Evolutionary conservation across 2,797 vertebrate genomes (phyloP), one percentile per base, ranked within the genome.

Genomic region (Poecilia wingei): DNA sequence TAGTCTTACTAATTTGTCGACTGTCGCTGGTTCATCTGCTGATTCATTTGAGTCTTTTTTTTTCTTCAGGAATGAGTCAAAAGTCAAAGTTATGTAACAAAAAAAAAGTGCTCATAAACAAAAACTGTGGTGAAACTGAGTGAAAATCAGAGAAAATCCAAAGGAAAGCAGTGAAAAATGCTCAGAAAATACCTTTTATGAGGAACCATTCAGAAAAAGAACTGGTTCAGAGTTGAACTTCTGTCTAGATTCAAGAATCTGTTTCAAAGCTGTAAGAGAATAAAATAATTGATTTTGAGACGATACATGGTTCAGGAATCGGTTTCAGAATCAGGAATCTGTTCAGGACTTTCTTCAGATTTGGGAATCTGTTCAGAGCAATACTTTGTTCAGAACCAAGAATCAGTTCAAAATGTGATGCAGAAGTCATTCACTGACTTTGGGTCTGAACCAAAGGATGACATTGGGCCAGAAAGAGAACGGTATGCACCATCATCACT

Each of bases 1-100:
- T 18, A 36, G 1, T 13, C 4, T 20, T n/a, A 25, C 33, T 39
- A 7, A 0, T 20, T 0, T 7, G 6, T 20, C 1, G 4, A 33
- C 12, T 53, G 14, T 28, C 45, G 3, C 8, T 25, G 71, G 18
- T 51, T 51, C 71, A 53, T 73, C 20, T 36, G 20, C 22, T 72
- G 70, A 51, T 47, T 72, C 33, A 16, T 59, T 3, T 14, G 28
- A 71, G 45, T 25, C 18, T 64, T 18, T 64, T 45, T 31, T 71
- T 31, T 71, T 66, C 4, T 16, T 25, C 36, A 9, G 2, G 7
- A n/a, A 28, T 33, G n/a, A 66, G 22, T 25, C 46, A 72, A n/a
- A 70, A 39, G 12, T 70, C 68, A 70, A n/a, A 43, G 39, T 70
- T 25, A 14, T 6, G 0, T n/a, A 68, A 22, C 64, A 10, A 1